Conservation (phyloP, 2,888 invertebrate genomes). For the Mythimna pallens region DNA sequence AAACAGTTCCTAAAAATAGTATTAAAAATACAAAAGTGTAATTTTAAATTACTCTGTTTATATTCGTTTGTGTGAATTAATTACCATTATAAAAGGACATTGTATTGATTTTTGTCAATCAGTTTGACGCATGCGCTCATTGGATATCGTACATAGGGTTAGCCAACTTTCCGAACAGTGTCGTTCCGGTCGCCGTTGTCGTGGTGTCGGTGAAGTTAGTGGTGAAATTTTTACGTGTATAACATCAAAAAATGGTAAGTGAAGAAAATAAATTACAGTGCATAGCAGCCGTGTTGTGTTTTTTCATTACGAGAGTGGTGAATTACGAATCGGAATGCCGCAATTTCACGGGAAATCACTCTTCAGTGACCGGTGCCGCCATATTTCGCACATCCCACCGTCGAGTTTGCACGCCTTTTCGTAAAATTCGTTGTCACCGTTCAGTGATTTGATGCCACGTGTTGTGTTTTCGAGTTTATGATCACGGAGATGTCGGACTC, state of each 20-base stretch:
- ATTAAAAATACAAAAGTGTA: conserved; percentile 14
- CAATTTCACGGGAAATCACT: conserved; percentile 78
- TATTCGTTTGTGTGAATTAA: conserved; percentile 22
- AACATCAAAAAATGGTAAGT: conserved; percentile 91
- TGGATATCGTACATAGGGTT: conserved; percentile 82
- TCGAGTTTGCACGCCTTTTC: conserved; percentile 89
- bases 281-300: conserved; percentile 78
- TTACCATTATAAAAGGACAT: conserved; percentile 68
- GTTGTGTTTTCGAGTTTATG: conserved; percentile 79
- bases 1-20: background rate
- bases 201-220: conserved; percentile 89
- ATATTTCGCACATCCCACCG: conserved; percentile 88
- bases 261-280: conserved; percentile 84
- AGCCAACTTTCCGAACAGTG: conserved; percentile 88
- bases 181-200: conserved; percentile 90
- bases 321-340: conserved; percentile 69
- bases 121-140: conserved; percentile 90
- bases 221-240: conserved; percentile 89
- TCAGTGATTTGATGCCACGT: conserved; percentile 90
- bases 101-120: conserved; percentile 76
- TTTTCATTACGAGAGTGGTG: conserved; percentile 69
- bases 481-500: conserved; percentile 59
- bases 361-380: conserved; percentile 88
- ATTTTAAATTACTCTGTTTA: conserved; percentile 13
- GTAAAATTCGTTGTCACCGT: conserved; percentile 86